Base-by-base conservation (phyloP, 2,797 vertebrate species). In the Alcedo quadribrachys region DNA sequence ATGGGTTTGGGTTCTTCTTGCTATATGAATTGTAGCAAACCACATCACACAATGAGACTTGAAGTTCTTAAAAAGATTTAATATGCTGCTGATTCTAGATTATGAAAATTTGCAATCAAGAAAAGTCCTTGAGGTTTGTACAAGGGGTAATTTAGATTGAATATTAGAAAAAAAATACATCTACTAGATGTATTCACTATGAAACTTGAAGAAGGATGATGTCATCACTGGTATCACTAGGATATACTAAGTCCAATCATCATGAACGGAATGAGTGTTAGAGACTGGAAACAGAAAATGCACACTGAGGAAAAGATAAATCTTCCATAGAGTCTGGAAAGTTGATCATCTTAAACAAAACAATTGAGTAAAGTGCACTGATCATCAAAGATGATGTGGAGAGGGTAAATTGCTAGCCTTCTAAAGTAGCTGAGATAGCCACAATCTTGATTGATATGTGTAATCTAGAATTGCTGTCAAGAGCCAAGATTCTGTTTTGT, bases 211-310 rank as follows among this genome's bases (percentile, higher is more conserved):
- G 37, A 89, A 85, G 70, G 24, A 18, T 5, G 0, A 42, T 55
- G 60, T 89, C 12, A 73, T 63, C 71, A 45, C 20, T 16, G 6
- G 4, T 18, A 37, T 71, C 57, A 17, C 37, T 77, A 4, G 68
- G 73, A 71, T 67, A 63, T 67, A 37, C 76, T 80, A 77, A 37
- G 45, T 75, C 33, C 25, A 69, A 37, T 65, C 79, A 85, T 54
- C 28, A 71, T 68, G 18, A 85, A 70, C 14, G 50, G 37, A 81
- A 50, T 45, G 24, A 62, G 15, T 40, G 11, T 70, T 89, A 50
- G 15, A 70, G 53, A 40, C 53, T 91, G 58, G 50, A 89, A 93
- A 89, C 15, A 40, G 62, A 69, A 87, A 85, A 93, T 65, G 71
- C 50, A 48, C 28, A 54, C n/a, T 8, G 27, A 92, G 19, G 11